Base-by-base conservation (phyloP, 2,113 vertebrate genomes). In the Pluvialis apricaria region DNA sequence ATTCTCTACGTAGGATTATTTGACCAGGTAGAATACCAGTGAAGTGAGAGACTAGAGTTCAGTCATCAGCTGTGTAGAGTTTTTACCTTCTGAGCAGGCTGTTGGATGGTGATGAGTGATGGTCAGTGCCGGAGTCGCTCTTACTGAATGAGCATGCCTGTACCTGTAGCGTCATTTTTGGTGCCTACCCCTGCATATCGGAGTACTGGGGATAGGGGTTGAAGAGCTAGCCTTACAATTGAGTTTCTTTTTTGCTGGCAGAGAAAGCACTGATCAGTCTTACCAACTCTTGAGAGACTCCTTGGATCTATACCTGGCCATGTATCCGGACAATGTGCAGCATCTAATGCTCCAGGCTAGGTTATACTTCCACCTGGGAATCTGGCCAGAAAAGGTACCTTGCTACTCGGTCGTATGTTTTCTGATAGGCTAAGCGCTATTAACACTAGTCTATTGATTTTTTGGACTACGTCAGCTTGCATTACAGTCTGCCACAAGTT, bases 301-400 rank as follows among this genome's bases (percentile, higher is more conserved):
- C 1, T 77, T 99, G 97, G 99, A 99, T 92, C 99, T 99, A 38
- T 99, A 99, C 97, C 98, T 99, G 98, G 99, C 99, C 42, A 99
- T 99, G 98, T 99, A 99, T 97, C 99, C 99, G 9, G 99, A 99
- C 97, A 99, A 99, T 15, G 99, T 99, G 94, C 99, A 99, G 98
- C 99, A 99, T 51, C 98, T 99, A 69, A 98, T 99, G 96, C 98
- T 99, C 76, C 99, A 99, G 90, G 99, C 99, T 61, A 98, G 99
- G 68, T 97, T 99, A 15, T 99, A 99, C 98, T 99, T 99, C 98
- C 99, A 99, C 94, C 97, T 99, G 96, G 99, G 99, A 88, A 99
- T 99, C 98, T 99, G 99, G 99, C 99, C 99, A 94, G 99, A 99
- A 98, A 99, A 99, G 99, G 99, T 99, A 97, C 97, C 94, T 97